phyloP scores from a whole-genome alignment of 2,113 vertebrate genomes.

The Anolis sagrei region DNA sequence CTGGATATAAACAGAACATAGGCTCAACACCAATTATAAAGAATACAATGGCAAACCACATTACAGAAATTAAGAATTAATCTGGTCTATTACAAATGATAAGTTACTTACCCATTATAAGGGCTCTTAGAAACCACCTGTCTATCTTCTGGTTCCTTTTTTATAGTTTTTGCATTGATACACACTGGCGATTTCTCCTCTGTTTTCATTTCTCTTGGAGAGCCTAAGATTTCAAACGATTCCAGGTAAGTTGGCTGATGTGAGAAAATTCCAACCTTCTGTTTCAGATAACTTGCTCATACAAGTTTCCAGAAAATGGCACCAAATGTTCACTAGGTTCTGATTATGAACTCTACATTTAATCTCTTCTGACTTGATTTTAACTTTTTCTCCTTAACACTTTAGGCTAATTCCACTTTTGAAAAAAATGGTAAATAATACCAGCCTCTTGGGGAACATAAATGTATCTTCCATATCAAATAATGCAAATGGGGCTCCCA shows the following conservation, averaged over 20 bases:
- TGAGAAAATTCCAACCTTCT: background rate
- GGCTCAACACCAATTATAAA: background rate
- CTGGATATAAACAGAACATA: slow-evolving; percentile 62
- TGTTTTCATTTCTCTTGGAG: slow-evolving; percentile 88
- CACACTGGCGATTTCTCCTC: slow-evolving; percentile 92
- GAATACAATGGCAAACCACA: background rate
- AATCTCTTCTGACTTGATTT: background rate
- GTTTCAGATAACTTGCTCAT: background rate
- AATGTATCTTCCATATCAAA: background rate
- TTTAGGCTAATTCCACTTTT: background rate
- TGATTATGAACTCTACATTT: background rate
- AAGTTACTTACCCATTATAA: slow-evolving; percentile 89
- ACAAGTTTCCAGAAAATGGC: background rate
- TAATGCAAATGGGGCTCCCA: background rate
- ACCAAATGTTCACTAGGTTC: background rate
- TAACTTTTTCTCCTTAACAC: background rate
- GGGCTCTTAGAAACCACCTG: slow-evolving; percentile 92
- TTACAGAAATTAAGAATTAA: background rate
- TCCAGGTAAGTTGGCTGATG: background rate
- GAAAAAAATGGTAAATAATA: background rate
- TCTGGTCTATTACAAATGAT: background rate
- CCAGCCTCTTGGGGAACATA: background rate
- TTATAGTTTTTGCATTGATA: slow-evolving; percentile 83
- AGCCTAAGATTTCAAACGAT: slow-evolving; percentile 71
- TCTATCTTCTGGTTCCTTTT: slow-evolving; percentile 91